Percentiles rank a stretch among this genome's conserved stretches.
phyloP scores from a whole-genome alignment of 2,113 vertebrate species.

The Solenodon paradoxus region DNA sequence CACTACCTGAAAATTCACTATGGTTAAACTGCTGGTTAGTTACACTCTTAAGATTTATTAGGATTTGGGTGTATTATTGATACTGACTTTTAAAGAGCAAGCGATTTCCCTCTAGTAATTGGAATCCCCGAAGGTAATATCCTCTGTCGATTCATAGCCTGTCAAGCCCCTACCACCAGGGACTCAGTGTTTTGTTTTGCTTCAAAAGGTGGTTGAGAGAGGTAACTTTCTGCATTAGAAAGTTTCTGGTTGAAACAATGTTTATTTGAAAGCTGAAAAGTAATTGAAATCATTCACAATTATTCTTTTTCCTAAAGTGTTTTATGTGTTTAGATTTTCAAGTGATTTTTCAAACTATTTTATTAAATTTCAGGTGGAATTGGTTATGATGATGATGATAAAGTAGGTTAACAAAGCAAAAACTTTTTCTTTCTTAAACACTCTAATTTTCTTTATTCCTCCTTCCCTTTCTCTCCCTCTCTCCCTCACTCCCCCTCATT shows the following conservation, averaged over 20 bases:
- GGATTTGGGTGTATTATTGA: conserved; percentile 52
- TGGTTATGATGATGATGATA: conserved; percentile 2
- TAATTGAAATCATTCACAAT: not conserved
- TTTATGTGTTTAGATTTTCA: not conserved
- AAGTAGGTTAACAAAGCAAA: not conserved
- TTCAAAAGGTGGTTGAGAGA: not conserved
- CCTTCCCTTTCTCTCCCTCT: not conserved
- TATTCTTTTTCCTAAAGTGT: conserved; percentile 24
- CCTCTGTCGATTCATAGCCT: not conserved
- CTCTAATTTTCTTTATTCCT: not conserved
- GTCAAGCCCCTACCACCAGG: not conserved
- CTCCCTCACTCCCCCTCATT: not conserved
- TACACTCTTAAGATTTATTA: conserved; percentile 62
- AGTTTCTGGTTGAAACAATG: not conserved
- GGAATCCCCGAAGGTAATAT: conserved; percentile 22
- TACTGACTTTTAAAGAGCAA: conserved; percentile 61
- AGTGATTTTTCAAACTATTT: too few species aligned
- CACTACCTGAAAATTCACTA: conserved; percentile 24
- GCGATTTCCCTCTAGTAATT: conserved; percentile 42
- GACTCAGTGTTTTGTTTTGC: not conserved
- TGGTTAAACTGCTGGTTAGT: conserved; percentile 50
- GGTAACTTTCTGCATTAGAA: not conserved
- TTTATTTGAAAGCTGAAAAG: conserved; percentile 29
- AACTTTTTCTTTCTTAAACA: not conserved
- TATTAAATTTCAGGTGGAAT: not conserved